Evolutionary conservation across 1,140 invertebrate genomes (phyloP).

Genomic region (Zaprionus tsacasi): DNA sequence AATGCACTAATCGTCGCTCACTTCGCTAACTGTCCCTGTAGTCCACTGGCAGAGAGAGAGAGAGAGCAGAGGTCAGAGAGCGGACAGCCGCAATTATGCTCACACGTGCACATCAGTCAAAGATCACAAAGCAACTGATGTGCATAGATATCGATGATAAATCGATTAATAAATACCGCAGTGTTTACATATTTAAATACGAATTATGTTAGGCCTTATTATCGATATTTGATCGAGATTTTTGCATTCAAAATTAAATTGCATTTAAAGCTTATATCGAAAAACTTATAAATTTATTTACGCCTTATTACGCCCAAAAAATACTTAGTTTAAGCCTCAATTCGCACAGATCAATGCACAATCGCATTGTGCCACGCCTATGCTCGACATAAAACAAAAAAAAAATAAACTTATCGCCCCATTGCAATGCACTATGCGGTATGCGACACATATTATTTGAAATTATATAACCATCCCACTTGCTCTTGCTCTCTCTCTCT

Average conservation of each 20-base stretch:
- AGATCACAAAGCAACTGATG: neutral
- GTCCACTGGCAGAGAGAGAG: too few species aligned
- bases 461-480: constrained; percentile 1
- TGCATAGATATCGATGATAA: neutral
- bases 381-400: neutral
- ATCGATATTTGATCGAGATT: neutral
- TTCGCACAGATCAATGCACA: neutral
- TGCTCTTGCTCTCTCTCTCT: neutral
- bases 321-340: neutral
- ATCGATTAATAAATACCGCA: too few species aligned
- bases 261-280: too few species aligned
- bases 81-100: too few species aligned
- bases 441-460: constrained; percentile 41
- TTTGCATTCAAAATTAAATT: too few species aligned
- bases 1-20: too few species aligned
- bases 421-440: constrained; percentile 20
- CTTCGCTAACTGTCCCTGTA: too few species aligned
- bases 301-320: neutral
- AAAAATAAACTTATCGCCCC: neutral
- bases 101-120: too few species aligned
- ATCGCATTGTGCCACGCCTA: neutral
- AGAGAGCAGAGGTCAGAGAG: too few species aligned
- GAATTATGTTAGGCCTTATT: neutral
- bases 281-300: neutral
- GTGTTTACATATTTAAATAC: neutral